Evolutionary conservation across 1,140 invertebrate genomes (phyloP).

Genomic region (Micrasema longulum): DNA sequence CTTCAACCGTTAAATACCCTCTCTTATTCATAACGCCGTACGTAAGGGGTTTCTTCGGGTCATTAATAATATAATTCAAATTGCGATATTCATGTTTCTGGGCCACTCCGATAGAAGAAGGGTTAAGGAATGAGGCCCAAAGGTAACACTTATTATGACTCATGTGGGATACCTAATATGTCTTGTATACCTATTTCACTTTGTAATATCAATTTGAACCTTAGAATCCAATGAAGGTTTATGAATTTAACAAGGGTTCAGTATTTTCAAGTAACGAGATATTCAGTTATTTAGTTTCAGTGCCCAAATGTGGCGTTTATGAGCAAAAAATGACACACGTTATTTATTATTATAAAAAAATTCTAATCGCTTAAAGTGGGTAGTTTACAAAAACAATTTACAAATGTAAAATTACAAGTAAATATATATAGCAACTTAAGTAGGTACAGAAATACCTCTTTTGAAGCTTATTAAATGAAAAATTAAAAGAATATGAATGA

Average conservation of each 20-base stretch:
- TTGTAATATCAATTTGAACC: conserved; percentile 25
- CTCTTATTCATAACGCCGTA: conserved; percentile 48
- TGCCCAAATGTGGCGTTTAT: no score
- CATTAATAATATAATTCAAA: conserved; percentile 52
- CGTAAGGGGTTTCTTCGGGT: conserved; percentile 37
- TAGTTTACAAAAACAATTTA: no score
- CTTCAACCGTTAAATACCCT: conserved; percentile 45
- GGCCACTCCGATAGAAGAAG: conserved; percentile 24
- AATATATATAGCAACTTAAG: no score
- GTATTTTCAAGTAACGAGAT: neutral
- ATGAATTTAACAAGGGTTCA: conserved; percentile 1
- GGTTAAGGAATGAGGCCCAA: conserved; percentile 36
- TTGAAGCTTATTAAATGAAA: no score
- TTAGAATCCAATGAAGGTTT: conserved; percentile 1
- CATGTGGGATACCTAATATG: conserved; percentile 12
- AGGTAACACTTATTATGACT: conserved; percentile 38
- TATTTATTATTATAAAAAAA: no score
- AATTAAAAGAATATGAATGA: no score
- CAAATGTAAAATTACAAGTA: no score
- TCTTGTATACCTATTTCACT: conserved; percentile 8
- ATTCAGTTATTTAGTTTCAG: neutral
- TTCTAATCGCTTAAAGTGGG: no score
- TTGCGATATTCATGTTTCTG: conserved; percentile 49
- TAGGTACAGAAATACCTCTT: no score
- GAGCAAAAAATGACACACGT: no score